A percentile compares a stretch with the other conserved stretches of the same genome.
These are phyloP conservation scores for Mesodorylaimus sp. DNA, from an alignment of 2,888 invertebrate species.

Conservation along the genomic window DNA sequence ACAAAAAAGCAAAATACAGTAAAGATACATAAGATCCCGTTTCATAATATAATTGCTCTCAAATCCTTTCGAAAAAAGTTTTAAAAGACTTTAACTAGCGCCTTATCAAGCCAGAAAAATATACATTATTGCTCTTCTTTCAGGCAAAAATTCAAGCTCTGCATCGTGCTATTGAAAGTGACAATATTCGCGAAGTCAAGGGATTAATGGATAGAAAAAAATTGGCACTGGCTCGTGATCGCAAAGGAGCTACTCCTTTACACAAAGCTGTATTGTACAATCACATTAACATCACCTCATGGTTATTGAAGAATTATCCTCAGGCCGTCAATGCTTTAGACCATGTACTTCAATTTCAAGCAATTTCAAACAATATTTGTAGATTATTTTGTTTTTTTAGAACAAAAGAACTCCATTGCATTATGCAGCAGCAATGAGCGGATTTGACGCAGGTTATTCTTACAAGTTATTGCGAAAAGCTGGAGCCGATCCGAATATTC, in stretches of 20 bases:
- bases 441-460: constrained; percentile 41
- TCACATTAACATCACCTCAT: constrained; percentile 58
- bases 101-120: background rate
- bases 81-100: background rate
- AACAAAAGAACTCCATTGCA: constrained; percentile 50
- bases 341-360: too few relatives aligned
- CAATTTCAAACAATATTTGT: constrained; percentile 1
- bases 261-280: constrained; percentile 42
- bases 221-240: constrained; percentile 31
- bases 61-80: background rate
- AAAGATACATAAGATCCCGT: too few relatives aligned
- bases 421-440: constrained; percentile 43
- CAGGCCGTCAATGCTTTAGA: constrained; percentile 32
- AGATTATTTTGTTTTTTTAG: constrained; percentile 31
- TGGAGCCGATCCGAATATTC: constrained; percentile 45
- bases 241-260: constrained; percentile 22
- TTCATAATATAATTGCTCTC: too few relatives aligned
- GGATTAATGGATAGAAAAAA: constrained; percentile 38
- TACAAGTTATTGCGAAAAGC: constrained; percentile 45
- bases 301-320: constrained; percentile 39
- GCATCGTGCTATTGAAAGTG: constrained; percentile 32
- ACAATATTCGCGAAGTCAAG: constrained; percentile 35
- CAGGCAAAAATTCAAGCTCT: constrained; percentile 32
- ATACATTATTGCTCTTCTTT: constrained; percentile 3
- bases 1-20: too few relatives aligned